These are phyloP conservation scores for Scaptomyza cyrtandrae DNA, from an alignment of 2,888 invertebrate genomes.

Conservation along the genomic window DNA sequence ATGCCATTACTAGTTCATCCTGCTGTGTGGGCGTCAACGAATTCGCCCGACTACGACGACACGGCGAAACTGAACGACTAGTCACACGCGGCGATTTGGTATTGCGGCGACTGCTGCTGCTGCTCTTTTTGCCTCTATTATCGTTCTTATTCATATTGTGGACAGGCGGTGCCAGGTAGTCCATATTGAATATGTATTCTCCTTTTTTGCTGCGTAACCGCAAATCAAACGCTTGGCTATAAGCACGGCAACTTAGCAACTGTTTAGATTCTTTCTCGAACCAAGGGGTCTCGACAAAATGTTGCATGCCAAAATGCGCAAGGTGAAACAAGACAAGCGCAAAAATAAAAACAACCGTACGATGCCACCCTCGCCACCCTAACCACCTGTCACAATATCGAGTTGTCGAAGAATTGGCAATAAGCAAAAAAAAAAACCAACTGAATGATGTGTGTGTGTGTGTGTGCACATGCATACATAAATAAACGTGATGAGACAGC, in stretches of 20 bases:
- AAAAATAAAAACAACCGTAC: conserved; percentile 27
- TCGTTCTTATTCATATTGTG: conserved; percentile 2
- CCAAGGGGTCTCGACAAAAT: conserved; percentile 7
- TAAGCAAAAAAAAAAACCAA: conserved; percentile 29
- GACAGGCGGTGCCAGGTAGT: conserved; percentile 34
- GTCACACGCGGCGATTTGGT: conserved; percentile 9
- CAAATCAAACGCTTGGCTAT: conserved; percentile 25
- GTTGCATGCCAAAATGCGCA: conserved; percentile 45
- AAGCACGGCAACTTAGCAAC: conserved; percentile 31
- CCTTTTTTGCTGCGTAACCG: conserved; percentile 24
- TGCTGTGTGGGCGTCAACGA: conserved; percentile 44
- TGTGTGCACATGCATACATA: conserved; percentile 5
- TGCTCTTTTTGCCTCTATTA: neutral
- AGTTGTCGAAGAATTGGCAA: conserved; percentile 52
- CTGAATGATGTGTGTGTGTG: conserved; percentile 13
- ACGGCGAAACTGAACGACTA: conserved; percentile 50
- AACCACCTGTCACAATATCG: conserved; percentile 40
- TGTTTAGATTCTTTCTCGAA: conserved; percentile 21
- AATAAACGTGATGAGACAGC: conserved; percentile 13
- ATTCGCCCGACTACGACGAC: conserved; percentile 44
- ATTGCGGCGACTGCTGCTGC: conserved; percentile 11
- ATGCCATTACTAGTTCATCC: conserved; percentile 24
- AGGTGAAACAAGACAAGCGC: conserved; percentile 43
- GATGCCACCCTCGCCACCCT: conserved; percentile 2
- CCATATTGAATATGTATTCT: conserved; percentile 34